These are phyloP conservation scores for Coregonus clupeaformis DNA, from an alignment of 2,113 vertebrate species.

Conservation along the genomic window DNA sequence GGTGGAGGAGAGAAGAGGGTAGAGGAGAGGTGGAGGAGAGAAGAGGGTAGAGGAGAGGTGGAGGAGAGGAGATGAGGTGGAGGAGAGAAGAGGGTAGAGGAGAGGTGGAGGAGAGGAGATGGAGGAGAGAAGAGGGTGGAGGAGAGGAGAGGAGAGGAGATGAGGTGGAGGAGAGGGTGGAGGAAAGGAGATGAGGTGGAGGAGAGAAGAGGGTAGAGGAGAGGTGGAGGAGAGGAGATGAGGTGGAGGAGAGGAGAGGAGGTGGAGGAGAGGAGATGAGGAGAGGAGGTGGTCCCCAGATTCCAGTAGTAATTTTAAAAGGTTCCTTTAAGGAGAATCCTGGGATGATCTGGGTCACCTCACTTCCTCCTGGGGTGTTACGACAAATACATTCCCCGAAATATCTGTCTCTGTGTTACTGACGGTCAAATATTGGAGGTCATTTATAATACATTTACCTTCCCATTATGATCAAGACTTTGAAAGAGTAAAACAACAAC, in stretches of 20 bases:
- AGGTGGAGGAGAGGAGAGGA: constrained; percentile 6
- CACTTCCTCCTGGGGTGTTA: constrained; percentile 24
- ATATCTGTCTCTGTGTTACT: too few relatives aligned
- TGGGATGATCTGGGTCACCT: constrained; percentile 57
- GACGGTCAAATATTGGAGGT: too few relatives aligned
- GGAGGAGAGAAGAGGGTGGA: not conserved
- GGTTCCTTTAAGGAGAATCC: constrained; percentile 52
- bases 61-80: constrained; percentile 20
- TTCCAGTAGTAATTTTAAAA: constrained; percentile 59
- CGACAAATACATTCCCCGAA: not conserved
- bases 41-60: constrained; percentile 19
- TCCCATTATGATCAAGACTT: too few relatives aligned
- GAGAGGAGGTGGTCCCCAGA: constrained; percentile 26
- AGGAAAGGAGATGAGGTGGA: not conserved
- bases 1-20: not conserved
- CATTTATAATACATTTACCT: too few relatives aligned
- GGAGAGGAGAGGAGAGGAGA: constrained; percentile 10
- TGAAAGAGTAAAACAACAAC: too few relatives aligned
- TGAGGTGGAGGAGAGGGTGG: not conserved
- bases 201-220: constrained; percentile 27
- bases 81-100: not conserved
- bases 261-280: not conserved
- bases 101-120: not conserved
- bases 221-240: constrained; percentile 25
- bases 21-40: constrained; percentile 5